Percentiles rank a stretch among this genome's conserved stretches.
These are phyloP conservation scores for Amorpha juglandis DNA, from an alignment of 2,888 invertebrate species.

Conservation along the genomic window DNA sequence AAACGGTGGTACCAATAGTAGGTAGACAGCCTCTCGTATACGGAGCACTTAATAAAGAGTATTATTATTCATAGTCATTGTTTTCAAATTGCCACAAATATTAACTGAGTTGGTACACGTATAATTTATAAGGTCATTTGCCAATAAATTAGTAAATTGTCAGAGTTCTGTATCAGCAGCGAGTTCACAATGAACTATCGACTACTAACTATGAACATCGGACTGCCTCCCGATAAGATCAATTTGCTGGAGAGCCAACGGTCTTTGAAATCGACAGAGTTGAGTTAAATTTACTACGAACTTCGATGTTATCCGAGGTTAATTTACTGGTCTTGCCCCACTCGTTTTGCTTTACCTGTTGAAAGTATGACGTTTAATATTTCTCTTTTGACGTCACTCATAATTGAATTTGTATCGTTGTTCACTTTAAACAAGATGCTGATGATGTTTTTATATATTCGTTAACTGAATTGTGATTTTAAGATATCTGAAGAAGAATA, in stretches of 20 bases:
- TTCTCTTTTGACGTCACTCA: constrained; percentile 27
- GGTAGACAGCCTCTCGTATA: no score
- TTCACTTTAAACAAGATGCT: background rate
- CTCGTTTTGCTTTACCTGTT: constrained; percentile 49
- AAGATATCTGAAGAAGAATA: no score
- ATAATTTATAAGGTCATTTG: constrained; percentile 48
- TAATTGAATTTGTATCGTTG: constrained; percentile 13
- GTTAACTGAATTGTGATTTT: no score
- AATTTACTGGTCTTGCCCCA: constrained; percentile 51
- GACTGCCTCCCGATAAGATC: constrained; percentile 50
- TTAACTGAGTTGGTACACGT: background rate
- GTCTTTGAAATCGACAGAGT: constrained; percentile 48
- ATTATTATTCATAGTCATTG: no score
- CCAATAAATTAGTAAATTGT: constrained; percentile 65
- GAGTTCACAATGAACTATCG: constrained; percentile 58
- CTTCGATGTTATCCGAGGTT: constrained; percentile 55
- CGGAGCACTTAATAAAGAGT: no score
- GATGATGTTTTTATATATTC: background rate
- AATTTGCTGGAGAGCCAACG: constrained; percentile 48
- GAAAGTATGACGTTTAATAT: constrained; percentile 33
- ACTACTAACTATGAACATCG: constrained; percentile 52
- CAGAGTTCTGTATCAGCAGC: constrained; percentile 42
- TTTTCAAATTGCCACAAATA: no score
- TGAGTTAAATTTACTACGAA: constrained; percentile 50
- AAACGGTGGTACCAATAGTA: no score